Percentiles rank a stretch among this genome's conserved stretches.
Evolutionary conservation across 2,888 invertebrate species (phyloP).

Genomic region (Agonopterix subpropinquella): DNA sequence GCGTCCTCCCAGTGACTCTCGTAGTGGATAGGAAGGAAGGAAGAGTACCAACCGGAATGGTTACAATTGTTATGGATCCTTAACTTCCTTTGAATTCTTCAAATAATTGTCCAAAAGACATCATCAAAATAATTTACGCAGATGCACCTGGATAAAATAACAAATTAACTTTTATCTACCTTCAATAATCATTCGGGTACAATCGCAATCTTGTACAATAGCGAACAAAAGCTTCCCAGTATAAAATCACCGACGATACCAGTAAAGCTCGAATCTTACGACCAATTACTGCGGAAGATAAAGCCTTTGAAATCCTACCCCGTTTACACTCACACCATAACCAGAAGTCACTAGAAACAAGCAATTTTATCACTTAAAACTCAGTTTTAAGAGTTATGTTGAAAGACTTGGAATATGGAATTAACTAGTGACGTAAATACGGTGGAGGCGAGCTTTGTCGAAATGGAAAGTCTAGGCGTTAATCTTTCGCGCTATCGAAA

Average conservation of each 20-base stretch:
- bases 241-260: conserved; percentile 35
- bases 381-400: too few species aligned
- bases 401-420: too few species aligned
- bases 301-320: conserved; percentile 47
- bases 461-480: conserved; percentile 25
- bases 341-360: too few species aligned
- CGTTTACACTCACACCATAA: conserved; percentile 11
- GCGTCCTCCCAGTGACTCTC: too few species aligned
- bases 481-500: conserved; percentile 23
- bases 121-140: too few species aligned
- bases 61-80: too few species aligned
- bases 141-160: too few species aligned
- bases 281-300: conserved; percentile 57
- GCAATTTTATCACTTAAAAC: too few species aligned
- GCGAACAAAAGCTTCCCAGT: conserved; percentile 32
- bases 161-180: conserved; percentile 19
- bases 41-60: too few species aligned
- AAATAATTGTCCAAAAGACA: too few species aligned
- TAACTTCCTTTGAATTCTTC: too few species aligned
- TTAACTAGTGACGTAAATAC: conserved; percentile 7
- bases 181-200: conserved; percentile 39
- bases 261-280: conserved; percentile 53
- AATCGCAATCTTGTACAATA: conserved; percentile 33
- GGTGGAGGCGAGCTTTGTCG: conserved; percentile 5
- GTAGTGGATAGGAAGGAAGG: too few species aligned